These are phyloP conservation scores for Rhynchonycteris naso DNA, from an alignment of 2,797 vertebrate species.

Conservation along the genomic window DNA sequence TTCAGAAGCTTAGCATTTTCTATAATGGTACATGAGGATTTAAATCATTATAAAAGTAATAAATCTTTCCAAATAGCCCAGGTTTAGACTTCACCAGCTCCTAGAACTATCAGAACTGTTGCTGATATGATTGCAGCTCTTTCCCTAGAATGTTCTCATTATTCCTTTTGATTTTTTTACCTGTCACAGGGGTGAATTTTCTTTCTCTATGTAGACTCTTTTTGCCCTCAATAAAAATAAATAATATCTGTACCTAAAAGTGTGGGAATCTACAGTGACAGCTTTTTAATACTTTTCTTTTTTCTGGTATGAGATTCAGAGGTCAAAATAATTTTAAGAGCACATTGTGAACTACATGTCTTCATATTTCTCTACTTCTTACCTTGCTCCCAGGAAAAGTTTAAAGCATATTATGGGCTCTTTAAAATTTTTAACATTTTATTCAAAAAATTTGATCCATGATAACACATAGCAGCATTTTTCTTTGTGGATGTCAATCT, in stretches of 20 bases:
- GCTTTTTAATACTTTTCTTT: not conserved
- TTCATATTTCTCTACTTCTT: not conserved
- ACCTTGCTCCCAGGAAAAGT: not conserved
- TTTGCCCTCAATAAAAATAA: not conserved
- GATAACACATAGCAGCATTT: not conserved
- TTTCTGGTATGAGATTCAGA: not conserved
- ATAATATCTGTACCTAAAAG: not conserved
- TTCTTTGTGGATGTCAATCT: not conserved
- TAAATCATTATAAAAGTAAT: not conserved
- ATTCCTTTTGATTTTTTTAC: not conserved
- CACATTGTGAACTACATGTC: not conserved
- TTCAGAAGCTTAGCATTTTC: not conserved
- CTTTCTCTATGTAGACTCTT: not conserved
- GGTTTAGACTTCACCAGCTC: not conserved
- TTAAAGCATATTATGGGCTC: not conserved
- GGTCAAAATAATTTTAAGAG: constrained; percentile 21
- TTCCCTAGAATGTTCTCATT: not conserved
- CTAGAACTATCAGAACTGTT: not conserved
- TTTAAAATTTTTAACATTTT: not conserved
- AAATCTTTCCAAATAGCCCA: not conserved
- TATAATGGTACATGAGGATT: not conserved
- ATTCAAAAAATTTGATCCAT: not conserved
- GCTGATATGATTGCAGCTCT: not conserved
- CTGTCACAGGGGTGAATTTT: not conserved
- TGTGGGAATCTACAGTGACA: not conserved